Percentiles rank a stretch among this genome's conserved stretches.
phyloP scores from a whole-genome alignment of 1,140 invertebrate species.

The Ganaspis sp. region DNA sequence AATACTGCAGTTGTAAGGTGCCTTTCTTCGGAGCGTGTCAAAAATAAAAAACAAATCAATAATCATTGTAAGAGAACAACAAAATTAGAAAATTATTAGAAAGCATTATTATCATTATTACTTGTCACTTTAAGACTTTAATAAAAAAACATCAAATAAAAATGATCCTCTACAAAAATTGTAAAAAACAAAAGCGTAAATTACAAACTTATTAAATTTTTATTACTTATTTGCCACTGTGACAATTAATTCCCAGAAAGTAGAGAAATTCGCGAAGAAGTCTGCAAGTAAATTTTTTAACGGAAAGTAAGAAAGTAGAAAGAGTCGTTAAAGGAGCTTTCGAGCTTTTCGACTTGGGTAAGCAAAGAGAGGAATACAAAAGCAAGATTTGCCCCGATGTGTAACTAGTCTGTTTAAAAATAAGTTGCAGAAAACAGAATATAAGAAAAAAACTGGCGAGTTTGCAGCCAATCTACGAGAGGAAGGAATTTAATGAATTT shows the following conservation, averaged over 20 bases:
- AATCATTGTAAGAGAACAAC: too few relatives aligned
- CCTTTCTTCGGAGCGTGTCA: too few relatives aligned
- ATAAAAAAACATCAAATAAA: too few relatives aligned
- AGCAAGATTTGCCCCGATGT: background rate
- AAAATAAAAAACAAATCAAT: too few relatives aligned
- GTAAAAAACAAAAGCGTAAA: too few relatives aligned
- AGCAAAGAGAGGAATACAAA: background rate
- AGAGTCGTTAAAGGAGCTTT: slow-evolving; percentile 10
- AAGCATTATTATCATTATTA: too few relatives aligned
- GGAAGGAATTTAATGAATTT: background rate
- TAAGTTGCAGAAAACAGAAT: background rate
- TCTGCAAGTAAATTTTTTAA: background rate
- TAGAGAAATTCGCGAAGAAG: background rate
- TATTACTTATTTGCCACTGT: background rate
- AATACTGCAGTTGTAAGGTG: too few relatives aligned
- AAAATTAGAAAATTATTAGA: too few relatives aligned
- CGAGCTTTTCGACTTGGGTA: background rate
- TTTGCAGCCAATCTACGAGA: background rate
- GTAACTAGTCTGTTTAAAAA: background rate
- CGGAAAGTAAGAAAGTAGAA: background rate
- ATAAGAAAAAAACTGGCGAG: background rate
- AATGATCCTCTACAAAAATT: too few relatives aligned
- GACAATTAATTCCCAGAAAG: background rate
- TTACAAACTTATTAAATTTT: background rate
- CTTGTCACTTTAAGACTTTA: too few relatives aligned